Evolutionary conservation across 2,113 vertebrate species (phyloP), one percentile per base, ranked within the genome.

Genomic region (Sinocyclocheilus grahami): DNA sequence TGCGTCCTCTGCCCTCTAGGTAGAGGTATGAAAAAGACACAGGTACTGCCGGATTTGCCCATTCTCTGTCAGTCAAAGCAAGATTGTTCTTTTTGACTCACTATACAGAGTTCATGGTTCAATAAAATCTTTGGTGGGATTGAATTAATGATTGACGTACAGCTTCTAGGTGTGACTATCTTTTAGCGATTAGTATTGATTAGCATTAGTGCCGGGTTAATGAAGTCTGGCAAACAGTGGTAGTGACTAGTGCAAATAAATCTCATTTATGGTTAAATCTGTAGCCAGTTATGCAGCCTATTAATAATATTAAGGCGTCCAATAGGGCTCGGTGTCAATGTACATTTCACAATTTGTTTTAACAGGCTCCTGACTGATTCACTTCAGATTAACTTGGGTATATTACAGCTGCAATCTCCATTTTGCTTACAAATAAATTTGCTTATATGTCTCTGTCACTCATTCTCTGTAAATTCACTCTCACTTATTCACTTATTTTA

Each of bases 1-100:
- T 90, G 86, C 89, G 88, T 92, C 88, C 90, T 87, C 85, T 90
- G 87, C 86, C 91, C 91, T 93, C 89, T 88, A 91, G 91, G 91
- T 91, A 90, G 90, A 92, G 86, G 85, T 83, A 89, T 33, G 86
- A 86, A 85, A 86, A 90, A 74, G 72, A 83, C 88, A 92, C 80
- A 78, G 86, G 53, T 37, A 46, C n/a, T 22, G 63, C 88, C 90
- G 20, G 87, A 93, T 91, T 86, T 62, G 87, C 53, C 85, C 7
- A 86, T 65, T n/a, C 51, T 63, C 84, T 87, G 30, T 81, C 46
- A 39, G 14, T 67, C 85, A 85, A 77, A 80, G 85, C 72, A 82
- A 20, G 11, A 71, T 33, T 18, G n/a, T 24, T 75, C 30, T 60
- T 85, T 85, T 20, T 79, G 2, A 33, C 33, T 67, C 20, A 42